Base-by-base conservation (phyloP, 92 coral and sea anemone species). In the Epizoanthus scotinus region DNA sequence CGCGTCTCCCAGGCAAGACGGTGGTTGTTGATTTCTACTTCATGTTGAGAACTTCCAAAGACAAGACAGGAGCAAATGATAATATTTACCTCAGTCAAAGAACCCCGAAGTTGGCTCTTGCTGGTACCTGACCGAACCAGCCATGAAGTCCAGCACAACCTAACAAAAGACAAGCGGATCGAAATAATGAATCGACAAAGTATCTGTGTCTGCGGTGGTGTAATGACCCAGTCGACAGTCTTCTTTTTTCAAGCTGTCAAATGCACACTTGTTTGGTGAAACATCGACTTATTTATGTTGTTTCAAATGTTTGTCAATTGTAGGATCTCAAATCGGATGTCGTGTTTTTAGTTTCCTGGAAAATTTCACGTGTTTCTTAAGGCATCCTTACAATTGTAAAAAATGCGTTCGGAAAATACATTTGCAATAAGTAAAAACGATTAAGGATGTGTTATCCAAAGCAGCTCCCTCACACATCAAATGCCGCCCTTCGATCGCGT, bases 1-100 rank as follows among this genome's bases (percentile, higher is more conserved):
- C 70, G 67, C 82, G 86, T 44, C 83, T 78, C 73, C 87, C 87
- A 56, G 61, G 62, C 81, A 72, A 57, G 84, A 53, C 74, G 64
- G 63, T 38, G 63, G 56, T 63, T 83, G 85, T 87, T 83, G 91
- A 73, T 87, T 83, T 75, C 70, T 68, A 27, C 84, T 87, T 87
- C 87, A 87, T 34, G 81, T 78, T 29, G 73, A 57, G 81, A 79
- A 87, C 77, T 68, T 36, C 61, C 61, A 74, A 74, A 57, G 80
- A 74, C 27, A 29, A 58, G 44, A 58, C 73, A 49, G 52, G 78
- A 81, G 71, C 64, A 70, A 83, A 70, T 64, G 80, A 83, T 69
- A 87, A 83, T 87, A 83, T 87, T 87, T 75, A 78, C 85, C 78
- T 29, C 84, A 71, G 47, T 42, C 42, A 24, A 69, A 77, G 54